Evolutionary conservation across 2,888 invertebrate species (phyloP), one percentile per base, ranked within the genome.

Genomic region (Catonia carolina): DNA sequence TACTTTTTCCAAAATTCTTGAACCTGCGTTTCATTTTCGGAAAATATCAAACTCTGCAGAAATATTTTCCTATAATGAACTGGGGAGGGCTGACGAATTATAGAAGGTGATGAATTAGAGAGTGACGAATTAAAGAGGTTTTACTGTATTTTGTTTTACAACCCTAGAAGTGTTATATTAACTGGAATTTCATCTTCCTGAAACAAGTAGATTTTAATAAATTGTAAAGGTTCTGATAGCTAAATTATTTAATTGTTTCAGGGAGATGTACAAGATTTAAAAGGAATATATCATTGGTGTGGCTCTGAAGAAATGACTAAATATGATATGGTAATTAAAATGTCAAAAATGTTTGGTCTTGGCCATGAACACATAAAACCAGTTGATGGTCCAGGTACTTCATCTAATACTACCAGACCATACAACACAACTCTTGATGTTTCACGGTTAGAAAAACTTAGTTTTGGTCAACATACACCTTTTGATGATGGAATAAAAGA

Each of bases 201-300:
- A 27, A 27, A 27, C 8, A 27, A 27, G 27, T 4, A 27, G 4
- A 8, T 8, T 27, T 6, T 27, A 6, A 27, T 8, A 27, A 27
- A 27, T 6, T 27, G 27, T 27, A 27, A 27, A 27, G 8, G 8
- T 27, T n/a, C n/a, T n/a, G n/a, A n/a, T 27, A 27, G 8, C 8
- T 27, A 27, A 27, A 27, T 27, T 27, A 6, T 27, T 8, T 27
- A 27, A 6, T 27, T 6, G 8, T 45, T 56, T 18, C 58, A 67
- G 66, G 59, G 47, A 31, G 41, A 63, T 12, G n/a, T n/a, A n/a
- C n/a, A n/a, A n/a, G 48, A 53, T 12, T 41, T 71, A 5, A 62
- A 56, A 53, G 77, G 77, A 15, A 69, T 75, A 36, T 77, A 71
- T 64, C 78, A 78, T 58, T 77, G 74, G 73, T 71, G 73, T 65